These are phyloP conservation scores for Helicoverpa assulta DNA, from an alignment of 2,888 invertebrate species.

Conservation along the genomic window DNA sequence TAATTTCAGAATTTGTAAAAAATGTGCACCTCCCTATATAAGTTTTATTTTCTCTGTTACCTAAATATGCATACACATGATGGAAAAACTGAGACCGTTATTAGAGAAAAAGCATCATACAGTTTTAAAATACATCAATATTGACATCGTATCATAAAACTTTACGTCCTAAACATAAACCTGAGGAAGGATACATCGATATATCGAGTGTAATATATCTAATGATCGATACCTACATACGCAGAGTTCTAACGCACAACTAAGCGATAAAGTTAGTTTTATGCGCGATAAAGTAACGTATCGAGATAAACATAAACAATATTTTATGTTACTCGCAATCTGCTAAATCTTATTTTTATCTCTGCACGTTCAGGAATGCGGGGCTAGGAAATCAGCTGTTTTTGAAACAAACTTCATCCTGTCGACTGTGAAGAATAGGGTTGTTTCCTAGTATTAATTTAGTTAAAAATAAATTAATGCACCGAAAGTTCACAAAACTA, in stretches of 20 bases:
- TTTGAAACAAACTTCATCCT: background rate
- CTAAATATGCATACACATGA: background rate
- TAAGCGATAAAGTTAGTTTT: constrained; percentile 83
- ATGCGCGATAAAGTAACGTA: constrained; percentile 85
- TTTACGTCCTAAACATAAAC: constrained; percentile 47
- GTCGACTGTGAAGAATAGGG: no score
- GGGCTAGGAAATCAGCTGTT: constrained; percentile 32
- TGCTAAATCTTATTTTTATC: constrained; percentile 87
- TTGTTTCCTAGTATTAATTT: no score
- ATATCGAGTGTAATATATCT: constrained; percentile 64
- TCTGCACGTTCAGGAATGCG: constrained; percentile 62
- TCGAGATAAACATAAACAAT: constrained; percentile 86
- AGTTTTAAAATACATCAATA: constrained; percentile 54
- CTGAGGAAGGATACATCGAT: constrained; percentile 63
- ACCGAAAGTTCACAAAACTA: no score
- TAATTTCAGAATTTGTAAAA: no score
- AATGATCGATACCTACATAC: constrained; percentile 77
- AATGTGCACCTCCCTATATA: no score
- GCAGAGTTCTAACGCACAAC: constrained; percentile 76
- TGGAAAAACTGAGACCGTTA: background rate
- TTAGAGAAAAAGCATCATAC: constrained; percentile 31
- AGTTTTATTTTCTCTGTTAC: background rate
- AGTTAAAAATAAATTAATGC: no score
- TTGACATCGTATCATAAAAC: constrained; percentile 46
- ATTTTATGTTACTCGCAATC: constrained; percentile 86